Conservation (phyloP, 2,113 vertebrate genomes). For the Hirundichthys speculiger region DNA sequence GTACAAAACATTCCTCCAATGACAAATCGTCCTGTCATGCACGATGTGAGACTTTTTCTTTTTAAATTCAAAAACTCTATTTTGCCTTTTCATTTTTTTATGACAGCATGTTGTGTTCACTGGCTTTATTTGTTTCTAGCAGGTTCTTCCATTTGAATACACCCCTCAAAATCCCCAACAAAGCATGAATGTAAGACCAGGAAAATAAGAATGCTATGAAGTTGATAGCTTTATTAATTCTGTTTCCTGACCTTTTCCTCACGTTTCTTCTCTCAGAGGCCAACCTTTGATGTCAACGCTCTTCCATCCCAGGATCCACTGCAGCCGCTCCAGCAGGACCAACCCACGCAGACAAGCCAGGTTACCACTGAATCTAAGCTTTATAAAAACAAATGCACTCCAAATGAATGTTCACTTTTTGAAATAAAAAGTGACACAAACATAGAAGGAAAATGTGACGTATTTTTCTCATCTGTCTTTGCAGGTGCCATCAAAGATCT, state of each 20-base stretch:
- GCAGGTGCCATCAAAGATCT: slow-evolving; percentile 55
- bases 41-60: slow-evolving; percentile 51
- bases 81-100: neutral
- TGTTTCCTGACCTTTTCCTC: neutral
- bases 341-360: slow-evolving; percentile 67
- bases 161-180: slow-evolving; percentile 67
- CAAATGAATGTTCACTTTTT: neutral
- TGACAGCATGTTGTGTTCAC: neutral
- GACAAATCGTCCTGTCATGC: slow-evolving; percentile 53
- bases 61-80: neutral
- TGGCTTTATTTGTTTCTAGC: neutral
- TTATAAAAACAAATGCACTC: too few species aligned
- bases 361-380: slow-evolving; percentile 27
- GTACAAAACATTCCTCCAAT: slow-evolving; percentile 65
- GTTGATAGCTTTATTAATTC: neutral
- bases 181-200: slow-evolving; percentile 66
- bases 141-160: slow-evolving; percentile 70
- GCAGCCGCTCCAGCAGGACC: slow-evolving; percentile 64
- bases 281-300: slow-evolving; percentile 50
- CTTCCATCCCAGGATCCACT: slow-evolving; percentile 63
- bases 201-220: neutral
- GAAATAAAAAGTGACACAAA: too few species aligned
- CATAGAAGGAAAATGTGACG: neutral
- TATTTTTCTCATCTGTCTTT: slow-evolving; percentile 19
- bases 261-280: slow-evolving; percentile 42